A percentile compares a stretch with the other conserved stretches of the same genome.
These are phyloP conservation scores for Trichonephila inaurata DNA, from an alignment of 1,140 invertebrate genomes.

Conservation along the genomic window DNA sequence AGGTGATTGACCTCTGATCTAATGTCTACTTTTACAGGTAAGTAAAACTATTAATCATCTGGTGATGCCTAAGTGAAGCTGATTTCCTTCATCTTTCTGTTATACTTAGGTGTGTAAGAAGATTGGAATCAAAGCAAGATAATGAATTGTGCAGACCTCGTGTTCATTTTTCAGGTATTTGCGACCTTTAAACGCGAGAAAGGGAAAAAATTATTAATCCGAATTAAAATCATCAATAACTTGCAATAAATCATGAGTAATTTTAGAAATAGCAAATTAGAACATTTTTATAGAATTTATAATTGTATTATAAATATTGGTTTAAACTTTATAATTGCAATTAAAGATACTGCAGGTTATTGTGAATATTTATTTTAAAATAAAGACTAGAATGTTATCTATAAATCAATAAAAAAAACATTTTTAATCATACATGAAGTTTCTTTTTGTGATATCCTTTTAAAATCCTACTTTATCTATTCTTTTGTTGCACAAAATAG, in stretches of 20 bases:
- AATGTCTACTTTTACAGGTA: constrained; percentile 69
- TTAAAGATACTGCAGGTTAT: constrained; percentile 50
- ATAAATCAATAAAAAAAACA: no score
- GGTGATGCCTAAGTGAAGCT: constrained; percentile 70
- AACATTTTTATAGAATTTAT: constrained; percentile 27
- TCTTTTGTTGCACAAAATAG: no score
- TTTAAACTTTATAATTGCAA: background rate
- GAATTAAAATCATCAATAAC: constrained; percentile 8
- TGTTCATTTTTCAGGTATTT: constrained; percentile 70
- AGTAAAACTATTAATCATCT: constrained; percentile 36
- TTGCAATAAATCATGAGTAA: constrained; percentile 1
- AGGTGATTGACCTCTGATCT: constrained; percentile 75
- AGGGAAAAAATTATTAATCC: constrained; percentile 36
- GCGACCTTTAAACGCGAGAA: constrained; percentile 69
- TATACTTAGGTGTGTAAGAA: constrained; percentile 70
- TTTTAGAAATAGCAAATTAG: constrained; percentile 43
- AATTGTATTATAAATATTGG: constrained; percentile 27
- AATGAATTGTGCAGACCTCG: constrained; percentile 44
- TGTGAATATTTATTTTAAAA: background rate
- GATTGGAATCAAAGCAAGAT: constrained; percentile 71
- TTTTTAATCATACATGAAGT: no score
- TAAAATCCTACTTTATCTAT: no score
- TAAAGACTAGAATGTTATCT: no score
- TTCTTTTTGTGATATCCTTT: no score
- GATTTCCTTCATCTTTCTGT: constrained; percentile 74